Conservation (phyloP, 2,797 vertebrate genomes). For the Pseudopleuronectes americanus region DNA sequence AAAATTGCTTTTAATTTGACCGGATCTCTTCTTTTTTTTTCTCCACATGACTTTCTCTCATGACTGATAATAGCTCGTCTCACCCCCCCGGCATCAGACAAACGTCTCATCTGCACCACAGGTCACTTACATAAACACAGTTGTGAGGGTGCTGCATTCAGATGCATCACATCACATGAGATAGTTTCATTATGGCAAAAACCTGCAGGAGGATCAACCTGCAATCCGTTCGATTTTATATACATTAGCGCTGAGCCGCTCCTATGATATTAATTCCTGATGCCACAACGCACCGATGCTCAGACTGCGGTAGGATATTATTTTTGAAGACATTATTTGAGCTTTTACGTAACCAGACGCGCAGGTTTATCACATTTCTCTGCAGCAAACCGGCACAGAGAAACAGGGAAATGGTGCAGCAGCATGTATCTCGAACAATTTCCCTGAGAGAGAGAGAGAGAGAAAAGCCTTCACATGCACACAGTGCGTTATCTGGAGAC, state of each 20-base stretch:
- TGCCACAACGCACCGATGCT: constrained; percentile 32
- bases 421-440: constrained; percentile 30
- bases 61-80: constrained; percentile 56
- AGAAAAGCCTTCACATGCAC: constrained; percentile 6
- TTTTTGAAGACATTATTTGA: constrained; percentile 42
- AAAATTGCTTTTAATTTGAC: constrained; percentile 61
- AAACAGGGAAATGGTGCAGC: constrained; percentile 20
- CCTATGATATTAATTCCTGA: constrained; percentile 29
- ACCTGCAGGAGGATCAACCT: constrained; percentile 50
- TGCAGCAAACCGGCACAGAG: constrained; percentile 38
- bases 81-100: constrained; percentile 64
- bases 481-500: constrained; percentile 18
- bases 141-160: constrained; percentile 54
- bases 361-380: constrained; percentile 34
- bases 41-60: constrained; percentile 32
- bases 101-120: constrained; percentile 64
- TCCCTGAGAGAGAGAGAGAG: constrained; percentile 11
- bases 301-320: constrained; percentile 24
- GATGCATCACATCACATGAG: constrained; percentile 41
- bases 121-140: constrained; percentile 65
- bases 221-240: constrained; percentile 31
- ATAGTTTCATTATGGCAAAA: constrained; percentile 51
- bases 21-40: constrained; percentile 35
- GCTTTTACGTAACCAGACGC: constrained; percentile 31
- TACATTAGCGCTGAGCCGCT: constrained; percentile 28